Evolutionary conservation across 1,140 invertebrate species (phyloP), one percentile per base, ranked within the genome.

Genomic region (Eumaeus atala): DNA sequence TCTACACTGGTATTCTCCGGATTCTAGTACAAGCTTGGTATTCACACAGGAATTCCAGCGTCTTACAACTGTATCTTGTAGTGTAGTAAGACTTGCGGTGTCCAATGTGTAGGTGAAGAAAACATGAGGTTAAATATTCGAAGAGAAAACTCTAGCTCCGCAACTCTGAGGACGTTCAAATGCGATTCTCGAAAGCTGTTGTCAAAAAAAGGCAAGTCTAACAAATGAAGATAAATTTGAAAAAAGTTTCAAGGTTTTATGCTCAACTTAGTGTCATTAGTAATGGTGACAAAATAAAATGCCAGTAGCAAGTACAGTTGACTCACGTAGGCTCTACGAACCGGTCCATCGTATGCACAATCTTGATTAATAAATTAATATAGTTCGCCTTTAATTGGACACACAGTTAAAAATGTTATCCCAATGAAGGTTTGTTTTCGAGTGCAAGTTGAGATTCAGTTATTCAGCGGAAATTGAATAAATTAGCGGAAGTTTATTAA

Each of bases 281-380:
- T 37, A 51, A 38, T 33, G 38, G 52, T 66, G 56, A 63, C 61
- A 66, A 61, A 61, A 60, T 52, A 51, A 50, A 63, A 51, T 51
- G 56, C 51, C 51, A 49, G 42, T 48, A 62, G 37, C 40, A 6
- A 28, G n/a, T 40, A 40, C 55, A 54, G 51, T 62, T 72, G 72
- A 73, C 58, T 74, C 74, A 75, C 44, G 58, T 59, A 51, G 61
- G 54, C 55, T 62, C 67, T 49, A n/a, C 54, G 58, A 49, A 64
- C 68, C 50, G 54, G 64, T 63, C 58, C 55, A 37, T 59, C 66
- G 73, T 72, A 76, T 78, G 67, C 51, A 53, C 51, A 38, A 72
- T 72, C 67, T 68, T 71, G 63, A 72, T 76, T 77, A 70, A 72
- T 73, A 74, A 77, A 77, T 81, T 73, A 67, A 74, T 77, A 70